Conservation (phyloP, 2,888 invertebrate species). For the Synanthedon tipuliformis region DNA sequence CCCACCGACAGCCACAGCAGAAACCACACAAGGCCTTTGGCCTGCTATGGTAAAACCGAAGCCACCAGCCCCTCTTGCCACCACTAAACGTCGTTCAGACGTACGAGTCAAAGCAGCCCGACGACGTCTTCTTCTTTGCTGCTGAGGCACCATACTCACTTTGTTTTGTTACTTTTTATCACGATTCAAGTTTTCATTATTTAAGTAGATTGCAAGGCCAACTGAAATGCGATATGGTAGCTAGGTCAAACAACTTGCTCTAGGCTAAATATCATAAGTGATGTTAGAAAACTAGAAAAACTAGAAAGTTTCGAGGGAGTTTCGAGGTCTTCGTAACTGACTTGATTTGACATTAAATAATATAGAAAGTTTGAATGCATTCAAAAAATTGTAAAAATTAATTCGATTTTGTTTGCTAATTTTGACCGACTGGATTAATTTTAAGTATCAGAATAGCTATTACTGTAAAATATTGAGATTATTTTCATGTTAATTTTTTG, state of each 20-base stretch:
- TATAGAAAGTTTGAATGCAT: constrained; percentile 52
- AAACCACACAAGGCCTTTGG: constrained; percentile 94
- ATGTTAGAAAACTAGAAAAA: constrained; percentile 50
- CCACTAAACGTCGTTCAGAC: constrained; percentile 85
- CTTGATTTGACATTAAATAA: constrained; percentile 19
- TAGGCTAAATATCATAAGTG: constrained; percentile 1
- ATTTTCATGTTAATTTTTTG: no score
- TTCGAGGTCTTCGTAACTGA: constrained; percentile 49
- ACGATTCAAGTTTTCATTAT: neutral
- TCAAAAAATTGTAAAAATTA: constrained; percentile 9
- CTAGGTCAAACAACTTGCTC: constrained; percentile 4
- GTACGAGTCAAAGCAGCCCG: constrained; percentile 46
- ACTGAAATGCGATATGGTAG: constrained; percentile 3
- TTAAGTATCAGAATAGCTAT: no score
- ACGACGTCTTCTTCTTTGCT: constrained; percentile 56
- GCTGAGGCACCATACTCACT: constrained; percentile 58
- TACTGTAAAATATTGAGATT: no score
- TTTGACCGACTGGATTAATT: no score
- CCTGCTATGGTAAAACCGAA: constrained; percentile 99
- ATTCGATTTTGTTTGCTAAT: no score
- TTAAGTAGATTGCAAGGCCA: neutral
- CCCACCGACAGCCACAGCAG: constrained; percentile 86
- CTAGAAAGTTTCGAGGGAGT: constrained; percentile 61
- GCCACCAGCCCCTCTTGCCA: constrained; percentile 87
- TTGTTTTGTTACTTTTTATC: neutral